Evolutionary conservation across 2,113 vertebrate species (phyloP).

Genomic region (Pituophis catenifer): DNA sequence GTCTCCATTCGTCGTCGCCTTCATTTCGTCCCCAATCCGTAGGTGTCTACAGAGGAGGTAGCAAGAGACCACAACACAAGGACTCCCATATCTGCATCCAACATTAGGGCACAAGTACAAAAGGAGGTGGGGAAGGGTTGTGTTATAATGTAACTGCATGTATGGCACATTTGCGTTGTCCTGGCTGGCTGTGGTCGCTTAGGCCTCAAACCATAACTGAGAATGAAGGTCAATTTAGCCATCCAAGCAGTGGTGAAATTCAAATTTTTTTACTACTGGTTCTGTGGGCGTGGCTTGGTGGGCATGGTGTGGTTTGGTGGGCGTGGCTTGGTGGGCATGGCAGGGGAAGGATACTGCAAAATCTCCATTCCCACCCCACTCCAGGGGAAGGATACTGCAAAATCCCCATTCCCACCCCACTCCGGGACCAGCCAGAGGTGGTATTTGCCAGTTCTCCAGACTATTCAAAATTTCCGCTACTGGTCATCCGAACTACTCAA

Average conservation of each 20-base stretch:
- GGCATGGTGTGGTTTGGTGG: too few relatives aligned
- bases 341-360: too few relatives aligned
- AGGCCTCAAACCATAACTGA: neutral
- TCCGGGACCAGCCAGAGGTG: too few relatives aligned
- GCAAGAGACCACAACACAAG: neutral
- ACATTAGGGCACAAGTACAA: neutral
- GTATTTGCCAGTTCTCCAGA: too few relatives aligned
- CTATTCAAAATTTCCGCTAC: too few relatives aligned
- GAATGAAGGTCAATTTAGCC: neutral
- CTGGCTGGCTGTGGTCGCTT: neutral
- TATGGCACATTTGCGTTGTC: neutral
- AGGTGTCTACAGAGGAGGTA: neutral
- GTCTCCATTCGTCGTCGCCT: neutral
- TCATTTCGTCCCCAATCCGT: neutral
- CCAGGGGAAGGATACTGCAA: too few relatives aligned
- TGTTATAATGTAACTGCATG: neutral
- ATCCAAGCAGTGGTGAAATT: neutral
- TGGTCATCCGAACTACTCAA: too few relatives aligned
- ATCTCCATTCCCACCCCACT: too few relatives aligned
- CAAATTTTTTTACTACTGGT: too few relatives aligned
- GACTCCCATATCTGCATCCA: neutral
- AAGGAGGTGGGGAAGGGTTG: neutral
- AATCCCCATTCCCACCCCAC: too few relatives aligned
- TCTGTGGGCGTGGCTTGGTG: too few relatives aligned
- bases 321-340: too few relatives aligned